phyloP scores from a whole-genome alignment of 1,140 invertebrate genomes.

The Hermetia illucens region DNA sequence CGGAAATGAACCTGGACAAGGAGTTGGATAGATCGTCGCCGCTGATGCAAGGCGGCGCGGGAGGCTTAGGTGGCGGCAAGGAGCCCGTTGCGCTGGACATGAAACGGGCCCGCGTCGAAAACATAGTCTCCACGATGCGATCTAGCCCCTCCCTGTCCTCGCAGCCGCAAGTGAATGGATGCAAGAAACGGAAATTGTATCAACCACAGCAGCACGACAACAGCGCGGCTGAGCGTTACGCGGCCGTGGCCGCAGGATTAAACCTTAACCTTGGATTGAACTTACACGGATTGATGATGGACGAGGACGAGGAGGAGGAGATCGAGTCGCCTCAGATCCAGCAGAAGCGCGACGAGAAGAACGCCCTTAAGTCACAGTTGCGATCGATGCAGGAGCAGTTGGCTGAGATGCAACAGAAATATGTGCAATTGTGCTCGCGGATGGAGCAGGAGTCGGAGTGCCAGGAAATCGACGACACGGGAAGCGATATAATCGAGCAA shows the following conservation, averaged over 20 bases:
- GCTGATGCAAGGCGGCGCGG: slow-evolving; percentile 18
- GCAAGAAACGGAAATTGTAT: slow-evolving; percentile 93
- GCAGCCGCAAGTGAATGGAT: slow-evolving; percentile 66
- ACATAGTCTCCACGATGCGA: slow-evolving; percentile 84
- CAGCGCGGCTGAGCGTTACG: slow-evolving; percentile 50
- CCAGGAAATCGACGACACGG: slow-evolving; percentile 55
- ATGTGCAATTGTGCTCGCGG: slow-evolving; percentile 68
- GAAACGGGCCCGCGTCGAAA: slow-evolving; percentile 85
- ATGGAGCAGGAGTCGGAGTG: slow-evolving; percentile 67
- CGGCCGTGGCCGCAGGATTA: slow-evolving; percentile 35
- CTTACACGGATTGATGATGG: slow-evolving; percentile 40
- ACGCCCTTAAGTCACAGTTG: slow-evolving; percentile 69
- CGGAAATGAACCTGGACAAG: slow-evolving; percentile 40
- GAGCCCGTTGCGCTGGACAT: slow-evolving; percentile 46
- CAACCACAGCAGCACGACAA: slow-evolving; percentile 87
- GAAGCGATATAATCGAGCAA: slow-evolving; percentile 46
- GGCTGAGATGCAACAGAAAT: slow-evolving; percentile 81
- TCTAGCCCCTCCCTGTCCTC: slow-evolving; percentile 55
- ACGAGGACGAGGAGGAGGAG: slow-evolving; percentile 60
- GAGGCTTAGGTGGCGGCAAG: slow-evolving; percentile 30
- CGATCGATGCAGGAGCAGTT: slow-evolving; percentile 78
- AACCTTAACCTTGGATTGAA: slow-evolving; percentile 32
- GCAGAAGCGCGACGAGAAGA: slow-evolving; percentile 71
- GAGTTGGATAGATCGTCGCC: slow-evolving; percentile 33
- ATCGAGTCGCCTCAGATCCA: slow-evolving; percentile 55